Conservation (phyloP, 2,113 vertebrate genomes). For the Oncorhynchus tshawytscha region DNA sequence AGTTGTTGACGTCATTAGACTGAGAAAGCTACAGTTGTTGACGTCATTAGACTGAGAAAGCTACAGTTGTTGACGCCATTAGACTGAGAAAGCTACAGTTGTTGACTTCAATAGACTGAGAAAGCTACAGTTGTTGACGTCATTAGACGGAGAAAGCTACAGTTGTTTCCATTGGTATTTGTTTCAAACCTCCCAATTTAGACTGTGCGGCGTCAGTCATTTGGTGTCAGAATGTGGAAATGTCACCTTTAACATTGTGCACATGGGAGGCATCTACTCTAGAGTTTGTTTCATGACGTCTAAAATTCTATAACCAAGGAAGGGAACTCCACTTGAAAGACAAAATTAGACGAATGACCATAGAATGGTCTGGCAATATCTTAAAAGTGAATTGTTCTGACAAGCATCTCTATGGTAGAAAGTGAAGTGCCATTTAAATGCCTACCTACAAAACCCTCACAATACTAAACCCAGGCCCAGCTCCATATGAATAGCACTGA, state of each 20-base stretch:
- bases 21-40: not conserved
- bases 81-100: no score
- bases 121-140: no score
- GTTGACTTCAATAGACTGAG: no score
- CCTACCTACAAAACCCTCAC: conserved; percentile 30
- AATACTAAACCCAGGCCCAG: conserved; percentile 40
- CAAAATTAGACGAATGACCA: not conserved
- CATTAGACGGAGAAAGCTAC: no score
- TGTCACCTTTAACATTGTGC: not conserved
- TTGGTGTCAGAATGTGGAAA: not conserved
- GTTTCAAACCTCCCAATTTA: not conserved
- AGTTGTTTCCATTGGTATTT: conserved; percentile 7
- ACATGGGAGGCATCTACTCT: no score
- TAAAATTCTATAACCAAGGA: not conserved
- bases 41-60: no score
- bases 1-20: not conserved
- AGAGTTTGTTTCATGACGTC: no score
- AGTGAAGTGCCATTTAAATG: conserved; percentile 27
- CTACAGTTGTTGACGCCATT: not conserved
- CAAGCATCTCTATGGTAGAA: conserved; percentile 29
- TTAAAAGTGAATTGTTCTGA: conserved; percentile 33
- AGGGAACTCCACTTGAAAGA: not conserved
- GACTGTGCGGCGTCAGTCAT: not conserved
- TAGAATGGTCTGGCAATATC: not conserved
- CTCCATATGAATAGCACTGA: conserved; percentile 47